These are phyloP conservation scores for Lordiphosa clarofinis DNA, from an alignment of 1,140 invertebrate genomes.

Conservation along the genomic window DNA sequence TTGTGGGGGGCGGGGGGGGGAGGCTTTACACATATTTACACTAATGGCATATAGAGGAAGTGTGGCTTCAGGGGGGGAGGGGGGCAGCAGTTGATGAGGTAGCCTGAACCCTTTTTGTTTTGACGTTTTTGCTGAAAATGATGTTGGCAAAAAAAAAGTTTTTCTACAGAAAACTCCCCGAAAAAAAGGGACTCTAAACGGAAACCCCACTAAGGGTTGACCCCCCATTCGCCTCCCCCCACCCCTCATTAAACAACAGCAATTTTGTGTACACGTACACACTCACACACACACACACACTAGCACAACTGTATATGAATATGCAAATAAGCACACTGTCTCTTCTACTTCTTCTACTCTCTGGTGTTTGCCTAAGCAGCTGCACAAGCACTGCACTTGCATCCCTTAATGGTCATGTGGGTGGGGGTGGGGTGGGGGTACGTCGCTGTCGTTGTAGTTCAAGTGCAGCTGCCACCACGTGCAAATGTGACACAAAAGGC, in stretches of 20 bases:
- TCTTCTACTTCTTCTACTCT: conserved; percentile 2
- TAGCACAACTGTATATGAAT: conserved; percentile 41
- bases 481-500: conserved; percentile 46
- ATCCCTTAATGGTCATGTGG: too few relatives aligned
- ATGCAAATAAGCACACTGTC: conserved; percentile 56
- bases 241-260: conserved; percentile 50
- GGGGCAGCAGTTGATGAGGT: background rate
- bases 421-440: too few relatives aligned
- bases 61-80: background rate
- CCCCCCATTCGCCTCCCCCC: background rate
- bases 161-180: conserved; percentile 66
- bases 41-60: conserved; percentile 10
- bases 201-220: conserved; percentile 42
- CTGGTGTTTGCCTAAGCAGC: conserved; percentile 57
- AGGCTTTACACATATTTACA: too few relatives aligned
- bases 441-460: conserved; percentile 53
- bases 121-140: conserved; percentile 49
- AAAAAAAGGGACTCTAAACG: conserved; percentile 7
- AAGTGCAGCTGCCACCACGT: conserved; percentile 42
- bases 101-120: conserved; percentile 62
- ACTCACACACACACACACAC: too few relatives aligned
- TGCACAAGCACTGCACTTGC: conserved; percentile 48
- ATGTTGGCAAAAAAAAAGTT: conserved; percentile 48
- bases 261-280: conserved; percentile 26
- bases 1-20: too few relatives aligned